Conservation (phyloP, 2,113 vertebrate genomes). For the Pogonocichla stellata region DNA sequence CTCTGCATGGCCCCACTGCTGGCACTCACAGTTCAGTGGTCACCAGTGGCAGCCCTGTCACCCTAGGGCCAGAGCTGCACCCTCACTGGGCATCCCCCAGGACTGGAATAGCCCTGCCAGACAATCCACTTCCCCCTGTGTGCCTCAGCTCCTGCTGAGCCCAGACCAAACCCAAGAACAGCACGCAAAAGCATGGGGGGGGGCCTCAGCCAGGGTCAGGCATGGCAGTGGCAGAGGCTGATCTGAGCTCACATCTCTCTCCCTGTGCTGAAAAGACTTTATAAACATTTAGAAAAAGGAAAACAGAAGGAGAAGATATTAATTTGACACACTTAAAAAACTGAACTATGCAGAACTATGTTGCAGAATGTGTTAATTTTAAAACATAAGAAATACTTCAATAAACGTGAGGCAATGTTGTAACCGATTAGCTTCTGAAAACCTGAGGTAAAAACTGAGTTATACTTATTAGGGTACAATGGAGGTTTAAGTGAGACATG, state of each 20-base stretch:
- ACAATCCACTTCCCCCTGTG: not conserved
- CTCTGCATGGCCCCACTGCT: not conserved
- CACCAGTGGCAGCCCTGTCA: fast-evolving
- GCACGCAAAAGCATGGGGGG: not conserved
- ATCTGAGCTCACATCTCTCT: not conserved
- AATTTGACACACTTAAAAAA: not conserved
- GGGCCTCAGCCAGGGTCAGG: fast-evolving
- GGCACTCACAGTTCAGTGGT: not conserved
- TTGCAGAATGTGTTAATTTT: not conserved
- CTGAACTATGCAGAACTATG: not conserved
- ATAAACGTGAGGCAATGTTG: not conserved
- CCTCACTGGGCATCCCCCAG: not conserved
- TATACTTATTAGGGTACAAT: not conserved
- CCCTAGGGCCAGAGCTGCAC: not conserved
- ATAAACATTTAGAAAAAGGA: not conserved
- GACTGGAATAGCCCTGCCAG: not conserved
- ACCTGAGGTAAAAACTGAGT: slow-evolving; percentile 9
- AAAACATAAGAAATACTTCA: not conserved
- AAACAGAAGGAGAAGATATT: not conserved
- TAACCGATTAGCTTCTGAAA: slow-evolving; percentile 3
- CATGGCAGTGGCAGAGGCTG: fast-evolving
- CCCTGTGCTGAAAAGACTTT: not conserved
- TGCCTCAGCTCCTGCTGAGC: not conserved
- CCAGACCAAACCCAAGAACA: not conserved
- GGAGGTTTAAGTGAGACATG: slow-evolving; percentile 32